These are phyloP conservation scores for Falco concolor DNA, from an alignment of 2,797 vertebrate genomes.

Conservation along the genomic window DNA sequence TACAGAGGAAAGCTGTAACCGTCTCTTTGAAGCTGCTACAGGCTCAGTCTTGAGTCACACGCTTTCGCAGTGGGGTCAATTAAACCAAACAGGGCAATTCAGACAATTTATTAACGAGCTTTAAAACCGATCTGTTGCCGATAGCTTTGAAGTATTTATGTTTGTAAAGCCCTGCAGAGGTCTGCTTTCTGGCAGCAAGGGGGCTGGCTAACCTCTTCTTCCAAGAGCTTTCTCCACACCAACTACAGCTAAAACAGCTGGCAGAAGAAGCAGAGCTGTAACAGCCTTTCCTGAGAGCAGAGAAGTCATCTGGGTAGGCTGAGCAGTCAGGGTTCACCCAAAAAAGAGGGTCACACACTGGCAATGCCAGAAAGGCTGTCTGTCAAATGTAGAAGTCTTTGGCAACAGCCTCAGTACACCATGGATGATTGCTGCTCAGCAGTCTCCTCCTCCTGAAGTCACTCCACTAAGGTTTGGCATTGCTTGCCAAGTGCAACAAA, in stretches of 20 bases:
- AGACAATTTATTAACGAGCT: background rate
- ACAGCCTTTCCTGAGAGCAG: background rate
- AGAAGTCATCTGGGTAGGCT: background rate
- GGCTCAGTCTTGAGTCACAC: background rate
- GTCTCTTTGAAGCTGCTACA: background rate
- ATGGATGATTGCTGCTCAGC: background rate
- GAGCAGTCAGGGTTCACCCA: background rate
- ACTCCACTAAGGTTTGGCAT: background rate
- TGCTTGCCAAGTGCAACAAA: conserved; percentile 7
- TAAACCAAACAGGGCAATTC: background rate
- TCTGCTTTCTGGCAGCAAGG: background rate
- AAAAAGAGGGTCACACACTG: background rate
- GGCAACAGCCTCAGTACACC: background rate
- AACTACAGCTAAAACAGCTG: background rate
- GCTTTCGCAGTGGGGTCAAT: background rate
- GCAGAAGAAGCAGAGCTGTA: background rate
- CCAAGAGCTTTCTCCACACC: background rate
- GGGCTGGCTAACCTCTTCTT: background rate
- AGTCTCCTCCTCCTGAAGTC: background rate
- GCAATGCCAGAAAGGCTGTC: background rate
- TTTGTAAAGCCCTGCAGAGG: background rate
- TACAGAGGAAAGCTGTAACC: background rate
- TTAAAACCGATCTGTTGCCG: background rate
- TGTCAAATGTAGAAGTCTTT: background rate
- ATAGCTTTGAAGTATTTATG: background rate